phyloP scores from a whole-genome alignment of 1,140 invertebrate species.

The Euwallacea fornicatus region DNA sequence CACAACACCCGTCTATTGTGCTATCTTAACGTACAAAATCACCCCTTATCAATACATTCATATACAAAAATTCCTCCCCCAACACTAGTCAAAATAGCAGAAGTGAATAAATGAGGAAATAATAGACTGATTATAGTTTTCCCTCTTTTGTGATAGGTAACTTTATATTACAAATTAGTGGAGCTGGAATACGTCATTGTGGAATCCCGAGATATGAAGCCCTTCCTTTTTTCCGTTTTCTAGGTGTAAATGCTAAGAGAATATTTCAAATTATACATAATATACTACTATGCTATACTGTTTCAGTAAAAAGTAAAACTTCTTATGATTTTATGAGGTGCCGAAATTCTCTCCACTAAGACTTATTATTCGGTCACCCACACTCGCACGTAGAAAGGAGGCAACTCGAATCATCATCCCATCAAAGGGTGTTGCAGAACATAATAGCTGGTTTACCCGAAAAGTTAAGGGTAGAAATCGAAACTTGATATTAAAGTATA shows the following conservation, averaged over 20 bases:
- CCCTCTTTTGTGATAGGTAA: not conserved
- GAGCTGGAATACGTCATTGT: too few species aligned
- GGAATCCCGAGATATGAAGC: too few species aligned
- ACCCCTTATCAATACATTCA: not conserved
- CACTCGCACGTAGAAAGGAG: too few species aligned
- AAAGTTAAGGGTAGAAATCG: constrained; percentile 30
- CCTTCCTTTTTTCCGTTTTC: too few species aligned
- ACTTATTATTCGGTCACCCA: too few species aligned
- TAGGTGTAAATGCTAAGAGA: too few species aligned
- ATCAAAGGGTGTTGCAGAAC: constrained; percentile 15
- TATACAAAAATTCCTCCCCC: constrained; percentile 17
- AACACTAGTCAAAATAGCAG: constrained; percentile 19
- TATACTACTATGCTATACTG: not conserved
- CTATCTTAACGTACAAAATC: constrained; percentile 11
- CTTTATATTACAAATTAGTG: not conserved
- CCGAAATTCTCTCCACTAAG: not conserved
- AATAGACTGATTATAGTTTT: constrained; percentile 25
- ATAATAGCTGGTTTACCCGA: constrained; percentile 4
- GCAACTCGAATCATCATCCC: not conserved
- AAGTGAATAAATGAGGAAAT: constrained; percentile 22
- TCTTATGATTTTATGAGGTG: not conserved
- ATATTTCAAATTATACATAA: not conserved
- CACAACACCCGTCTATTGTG: constrained; percentile 14
- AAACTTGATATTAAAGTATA: constrained; percentile 24
- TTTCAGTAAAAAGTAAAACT: not conserved